A percentile compares a stretch with the other conserved stretches of the same genome.
Conservation (phyloP, 2,888 invertebrate genomes). For the Serripes groenlandicus region DNA sequence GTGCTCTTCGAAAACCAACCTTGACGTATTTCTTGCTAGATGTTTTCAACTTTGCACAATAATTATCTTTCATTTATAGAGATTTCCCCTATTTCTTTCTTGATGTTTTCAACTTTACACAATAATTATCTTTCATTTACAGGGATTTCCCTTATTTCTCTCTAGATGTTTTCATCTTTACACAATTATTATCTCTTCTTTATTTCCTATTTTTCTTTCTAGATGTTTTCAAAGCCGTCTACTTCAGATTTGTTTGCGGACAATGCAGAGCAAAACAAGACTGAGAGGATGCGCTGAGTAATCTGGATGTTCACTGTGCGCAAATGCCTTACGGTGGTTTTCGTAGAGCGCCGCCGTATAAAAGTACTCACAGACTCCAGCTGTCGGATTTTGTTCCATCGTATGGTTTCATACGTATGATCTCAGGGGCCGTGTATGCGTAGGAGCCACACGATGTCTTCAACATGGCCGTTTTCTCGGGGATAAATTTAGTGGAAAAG, state of each 20-base stretch:
- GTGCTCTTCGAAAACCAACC: too few relatives aligned
- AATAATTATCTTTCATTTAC: too few relatives aligned
- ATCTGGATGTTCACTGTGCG: not conserved
- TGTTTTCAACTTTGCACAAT: too few relatives aligned
- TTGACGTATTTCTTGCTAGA: too few relatives aligned
- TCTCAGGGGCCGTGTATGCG: constrained; percentile 78
- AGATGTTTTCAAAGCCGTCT: not conserved
- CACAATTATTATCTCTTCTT: too few relatives aligned
- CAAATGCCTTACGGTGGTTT: not conserved
- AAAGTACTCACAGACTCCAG: constrained; percentile 75
- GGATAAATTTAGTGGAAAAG: constrained; percentile 68
- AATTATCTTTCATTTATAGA: too few relatives aligned
- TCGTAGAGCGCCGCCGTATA: not conserved
- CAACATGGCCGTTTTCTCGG: constrained; percentile 57
- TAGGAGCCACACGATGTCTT: constrained; percentile 78
- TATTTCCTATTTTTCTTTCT: too few relatives aligned
- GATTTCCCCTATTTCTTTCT: too few relatives aligned
- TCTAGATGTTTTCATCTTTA: too few relatives aligned
- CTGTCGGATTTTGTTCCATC: constrained; percentile 74
- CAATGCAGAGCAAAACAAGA: not conserved
- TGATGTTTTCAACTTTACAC: too few relatives aligned
- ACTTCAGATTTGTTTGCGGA: not conserved
- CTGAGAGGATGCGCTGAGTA: not conserved
- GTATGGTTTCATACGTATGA: constrained; percentile 72
- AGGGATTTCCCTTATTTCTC: too few relatives aligned